Percentiles rank a stretch among this genome's conserved stretches.
Evolutionary conservation across 1,140 invertebrate species (phyloP).

Genomic region (Papilio dardanus): DNA sequence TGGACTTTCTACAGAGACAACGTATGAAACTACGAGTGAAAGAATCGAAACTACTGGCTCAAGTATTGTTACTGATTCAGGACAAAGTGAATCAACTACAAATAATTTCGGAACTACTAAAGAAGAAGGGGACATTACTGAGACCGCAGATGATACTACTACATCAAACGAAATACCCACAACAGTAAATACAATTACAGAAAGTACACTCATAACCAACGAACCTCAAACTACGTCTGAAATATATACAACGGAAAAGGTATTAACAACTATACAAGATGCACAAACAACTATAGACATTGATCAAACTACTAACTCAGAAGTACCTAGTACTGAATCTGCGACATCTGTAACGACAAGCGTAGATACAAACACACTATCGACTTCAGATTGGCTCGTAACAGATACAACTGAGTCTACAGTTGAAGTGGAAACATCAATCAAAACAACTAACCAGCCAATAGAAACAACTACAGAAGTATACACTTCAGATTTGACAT

Average conservation of each 20-base stretch:
- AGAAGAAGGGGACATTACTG: background rate
- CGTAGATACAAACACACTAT: background rate
- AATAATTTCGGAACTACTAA: constrained; percentile 29
- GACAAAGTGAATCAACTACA: constrained; percentile 32
- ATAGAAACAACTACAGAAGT: constrained; percentile 18
- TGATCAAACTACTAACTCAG: background rate
- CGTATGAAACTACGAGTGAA: background rate
- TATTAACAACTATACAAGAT: constrained; percentile 23
- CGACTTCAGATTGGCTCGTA: background rate
- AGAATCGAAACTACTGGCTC: background rate
- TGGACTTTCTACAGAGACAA: background rate
- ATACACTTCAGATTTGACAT: constrained; percentile 26
- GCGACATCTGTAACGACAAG: background rate
- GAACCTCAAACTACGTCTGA: background rate
- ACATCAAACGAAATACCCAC: background rate
- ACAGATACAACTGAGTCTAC: constrained; percentile 5
- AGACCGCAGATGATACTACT: background rate
- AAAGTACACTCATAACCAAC: background rate
- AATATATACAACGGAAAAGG: background rate
- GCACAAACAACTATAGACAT: constrained; percentile 5
- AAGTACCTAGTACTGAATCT: constrained; percentile 12
- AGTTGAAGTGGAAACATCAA: background rate
- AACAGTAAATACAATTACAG: background rate
- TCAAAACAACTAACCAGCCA: background rate
- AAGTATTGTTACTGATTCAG: constrained; percentile 11